phyloP scores from a whole-genome alignment of 2,888 invertebrate species.

The Notodonta ziczac region DNA sequence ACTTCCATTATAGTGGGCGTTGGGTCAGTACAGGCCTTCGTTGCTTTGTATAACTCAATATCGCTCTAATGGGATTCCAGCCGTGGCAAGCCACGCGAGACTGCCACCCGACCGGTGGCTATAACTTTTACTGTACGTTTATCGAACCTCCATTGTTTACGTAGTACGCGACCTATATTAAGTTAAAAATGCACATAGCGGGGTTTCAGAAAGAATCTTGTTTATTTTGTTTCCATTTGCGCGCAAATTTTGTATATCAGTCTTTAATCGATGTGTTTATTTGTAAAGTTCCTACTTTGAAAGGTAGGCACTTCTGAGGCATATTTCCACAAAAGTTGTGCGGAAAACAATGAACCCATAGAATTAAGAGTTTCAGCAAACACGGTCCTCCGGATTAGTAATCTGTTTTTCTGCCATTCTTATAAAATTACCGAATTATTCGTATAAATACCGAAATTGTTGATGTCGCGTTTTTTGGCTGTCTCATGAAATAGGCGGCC shows the following conservation, averaged over 20 bases:
- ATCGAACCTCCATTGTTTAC: constrained; percentile 60
- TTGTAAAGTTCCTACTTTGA: no score
- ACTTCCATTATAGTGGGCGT: constrained; percentile 56
- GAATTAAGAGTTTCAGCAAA: no score
- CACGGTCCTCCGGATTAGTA: no score
- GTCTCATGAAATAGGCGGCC: not conserved
- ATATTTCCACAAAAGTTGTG: no score
- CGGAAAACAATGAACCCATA: no score
- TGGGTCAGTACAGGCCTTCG: constrained; percentile 56
- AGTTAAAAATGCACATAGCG: constrained; percentile 1
- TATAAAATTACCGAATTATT: no score
- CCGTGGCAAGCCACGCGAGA: constrained; percentile 71
- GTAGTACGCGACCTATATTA: constrained; percentile 53
- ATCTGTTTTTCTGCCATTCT: no score
- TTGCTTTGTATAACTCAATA: constrained; percentile 76
- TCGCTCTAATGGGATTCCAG: constrained; percentile 78
- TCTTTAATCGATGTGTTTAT: no score
- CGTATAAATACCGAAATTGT: not conserved
- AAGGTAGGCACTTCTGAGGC: no score
- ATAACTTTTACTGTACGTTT: constrained; percentile 58
- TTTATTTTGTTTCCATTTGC: not conserved
- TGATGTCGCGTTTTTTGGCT: not conserved
- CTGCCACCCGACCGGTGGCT: constrained; percentile 52
- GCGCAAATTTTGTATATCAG: not conserved
- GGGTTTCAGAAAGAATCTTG: not conserved